Evolutionary conservation across 2,797 vertebrate species (phyloP), one percentile per base, ranked within the genome.

Genomic region (Meda fulgida): DNA sequence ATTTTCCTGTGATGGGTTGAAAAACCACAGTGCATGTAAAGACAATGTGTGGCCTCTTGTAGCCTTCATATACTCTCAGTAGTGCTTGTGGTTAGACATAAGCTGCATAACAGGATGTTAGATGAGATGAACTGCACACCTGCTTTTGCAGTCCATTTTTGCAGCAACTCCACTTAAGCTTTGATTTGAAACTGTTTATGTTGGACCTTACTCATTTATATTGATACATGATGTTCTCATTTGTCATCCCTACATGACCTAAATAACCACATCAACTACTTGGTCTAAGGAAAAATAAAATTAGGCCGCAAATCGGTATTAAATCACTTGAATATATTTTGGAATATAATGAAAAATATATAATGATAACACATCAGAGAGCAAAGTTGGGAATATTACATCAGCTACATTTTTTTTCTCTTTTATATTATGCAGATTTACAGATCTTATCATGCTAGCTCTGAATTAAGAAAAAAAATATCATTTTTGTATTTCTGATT

Each of bases 71-170:
- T 53, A 26, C 78, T 38, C 34, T 58, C 10, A 21, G 2, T 40
- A 58, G 23, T 58, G 16, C 23, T 46, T 81, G 80, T 31, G 67
- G 80, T 81, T 60, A 72, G 48, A 81, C 67, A 46, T 3, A 55
- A 31, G 26, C n/a, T 60, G 69, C 51, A 81, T 60, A 81, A 72
- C 66, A 81, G 80, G 80, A 81, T 72, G 69, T 81, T 34, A 46
- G 13, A 77, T 38, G 51, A 60, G 36, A 43, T 21, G 8, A 21
- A n/a, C 5, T n/a, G n/a, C 19, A 71, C 53, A 72, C 18, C 51
- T 31, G 10, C 36, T 38, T 43, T 71, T 53, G 31, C 7, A 23
- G 80, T 23, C 80, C 67, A 46, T 58, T 77, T 70, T 60, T 60
- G 18, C 26, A 46, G 38, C n/a, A 60, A 34, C 6, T n/a, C 19